These are phyloP conservation scores for Pseudeuparius sepicola DNA, from an alignment of 2,888 invertebrate species.

Conservation along the genomic window DNA sequence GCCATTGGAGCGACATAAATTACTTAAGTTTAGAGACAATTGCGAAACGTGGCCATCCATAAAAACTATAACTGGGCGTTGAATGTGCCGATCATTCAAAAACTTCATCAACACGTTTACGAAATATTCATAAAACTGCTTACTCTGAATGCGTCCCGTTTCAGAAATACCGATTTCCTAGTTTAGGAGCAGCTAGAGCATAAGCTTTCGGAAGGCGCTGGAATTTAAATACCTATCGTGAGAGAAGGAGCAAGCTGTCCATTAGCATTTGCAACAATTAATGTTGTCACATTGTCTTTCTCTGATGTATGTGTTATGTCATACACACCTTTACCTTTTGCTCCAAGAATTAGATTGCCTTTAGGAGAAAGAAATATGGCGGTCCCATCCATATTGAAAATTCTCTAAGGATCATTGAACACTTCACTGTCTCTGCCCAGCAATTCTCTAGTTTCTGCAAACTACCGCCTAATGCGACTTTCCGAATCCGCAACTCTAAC, in stretches of 20 bases:
- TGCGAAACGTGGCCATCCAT: constrained; percentile 15
- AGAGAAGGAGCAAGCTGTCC: constrained; percentile 11
- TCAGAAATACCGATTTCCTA: constrained; percentile 17
- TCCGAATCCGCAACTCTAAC: constrained; percentile 5
- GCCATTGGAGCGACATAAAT: constrained; percentile 12
- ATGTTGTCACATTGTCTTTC: constrained; percentile 17
- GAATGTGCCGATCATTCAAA: constrained; percentile 9
- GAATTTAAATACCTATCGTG: not conserved
- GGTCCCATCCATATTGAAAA: constrained; percentile 18
- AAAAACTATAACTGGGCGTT: constrained; percentile 11
- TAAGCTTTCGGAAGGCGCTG: constrained; percentile 2
- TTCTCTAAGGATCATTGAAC: constrained; percentile 1
- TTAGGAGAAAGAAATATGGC: constrained; percentile 17
- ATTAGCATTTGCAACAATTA: constrained; percentile 13
- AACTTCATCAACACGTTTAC: constrained; percentile 12
- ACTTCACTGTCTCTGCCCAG: constrained; percentile 5
- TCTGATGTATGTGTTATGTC: constrained; percentile 9
- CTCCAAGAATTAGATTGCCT: constrained; percentile 12
- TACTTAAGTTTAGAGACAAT: constrained; percentile 13
- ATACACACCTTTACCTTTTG: constrained; percentile 13
- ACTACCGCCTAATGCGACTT: constrained; percentile 4
- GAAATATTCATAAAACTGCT: constrained; percentile 14
- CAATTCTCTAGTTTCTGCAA: constrained; percentile 3
- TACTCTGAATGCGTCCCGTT: constrained; percentile 18
- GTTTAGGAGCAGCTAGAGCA: constrained; percentile 6